phyloP scores from a whole-genome alignment of 2,888 invertebrate species.

The Gisinianus flammeolus region DNA sequence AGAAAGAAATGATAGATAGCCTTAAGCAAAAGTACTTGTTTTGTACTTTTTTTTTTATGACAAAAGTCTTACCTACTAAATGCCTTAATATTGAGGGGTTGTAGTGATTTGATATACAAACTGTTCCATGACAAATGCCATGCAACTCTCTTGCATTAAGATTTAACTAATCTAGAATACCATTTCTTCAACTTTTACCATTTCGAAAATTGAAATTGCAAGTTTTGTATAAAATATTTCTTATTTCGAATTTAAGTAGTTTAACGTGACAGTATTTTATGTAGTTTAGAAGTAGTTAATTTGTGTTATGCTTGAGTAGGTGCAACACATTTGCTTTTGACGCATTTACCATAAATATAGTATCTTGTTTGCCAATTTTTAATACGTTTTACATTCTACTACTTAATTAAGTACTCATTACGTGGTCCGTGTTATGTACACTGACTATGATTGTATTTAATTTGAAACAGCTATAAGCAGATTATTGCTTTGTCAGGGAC shows the following conservation, averaged over 20 bases:
- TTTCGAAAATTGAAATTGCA: too few species aligned
- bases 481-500: background rate
- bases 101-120: background rate
- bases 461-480: too few species aligned
- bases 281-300: background rate
- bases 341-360: too few species aligned
- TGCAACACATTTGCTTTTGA: background rate
- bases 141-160: background rate
- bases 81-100: background rate
- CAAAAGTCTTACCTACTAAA: background rate
- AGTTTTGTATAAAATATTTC: too few species aligned
- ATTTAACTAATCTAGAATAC: background rate
- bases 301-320: background rate
- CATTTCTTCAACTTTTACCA: background rate
- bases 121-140: background rate
- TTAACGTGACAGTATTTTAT: background rate
- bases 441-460: too few species aligned
- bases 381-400: too few species aligned
- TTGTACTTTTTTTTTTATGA: background rate
- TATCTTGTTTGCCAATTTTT: too few species aligned
- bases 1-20: background rate
- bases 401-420: too few species aligned
- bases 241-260: background rate
- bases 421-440: too few species aligned
- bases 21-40: background rate